Percentiles rank a stretch among this genome's conserved stretches.
Evolutionary conservation across 2,113 vertebrate genomes (phyloP).

Genomic region (Neodontobutis hainanensis): DNA sequence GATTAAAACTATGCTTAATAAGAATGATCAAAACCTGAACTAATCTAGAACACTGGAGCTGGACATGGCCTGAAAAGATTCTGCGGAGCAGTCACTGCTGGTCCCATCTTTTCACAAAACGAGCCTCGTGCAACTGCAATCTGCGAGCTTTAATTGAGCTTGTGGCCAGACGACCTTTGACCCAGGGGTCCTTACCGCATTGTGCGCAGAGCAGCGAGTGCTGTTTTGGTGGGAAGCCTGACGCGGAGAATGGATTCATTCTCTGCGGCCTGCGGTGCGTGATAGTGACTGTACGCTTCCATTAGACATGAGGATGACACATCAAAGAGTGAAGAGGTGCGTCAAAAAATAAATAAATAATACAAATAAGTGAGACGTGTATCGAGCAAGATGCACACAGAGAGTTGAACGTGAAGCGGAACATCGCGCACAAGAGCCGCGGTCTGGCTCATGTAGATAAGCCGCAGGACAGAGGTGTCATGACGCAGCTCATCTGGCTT

Average conservation of each 20-base stretch:
- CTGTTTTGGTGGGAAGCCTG: slow-evolving; percentile 56
- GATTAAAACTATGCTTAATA: no score
- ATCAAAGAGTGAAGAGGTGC: slow-evolving; percentile 23
- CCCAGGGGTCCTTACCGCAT: slow-evolving; percentile 74
- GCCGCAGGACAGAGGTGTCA: slow-evolving; percentile 31
- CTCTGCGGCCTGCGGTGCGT: slow-evolving; percentile 39
- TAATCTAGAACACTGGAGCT: not conserved
- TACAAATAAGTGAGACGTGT: slow-evolving; percentile 33
- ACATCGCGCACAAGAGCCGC: slow-evolving; percentile 37
- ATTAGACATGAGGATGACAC: not conserved
- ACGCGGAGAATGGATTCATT: slow-evolving; percentile 68
- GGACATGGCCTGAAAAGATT: slow-evolving; percentile 19
- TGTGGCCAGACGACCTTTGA: slow-evolving; percentile 78
- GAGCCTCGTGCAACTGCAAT: slow-evolving; percentile 70
- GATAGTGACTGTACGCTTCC: slow-evolving; percentile 47
- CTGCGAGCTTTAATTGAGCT: slow-evolving; percentile 73
- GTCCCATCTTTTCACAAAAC: slow-evolving; percentile 48
- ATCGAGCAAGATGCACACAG: slow-evolving; percentile 23
- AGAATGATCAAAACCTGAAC: no score
- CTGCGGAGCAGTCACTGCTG: slow-evolving; percentile 47
- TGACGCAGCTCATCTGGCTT: slow-evolving; percentile 1
- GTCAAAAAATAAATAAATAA: slow-evolving; percentile 6
- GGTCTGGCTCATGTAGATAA: slow-evolving; percentile 66
- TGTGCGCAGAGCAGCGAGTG: slow-evolving; percentile 65
- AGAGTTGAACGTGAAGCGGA: slow-evolving; percentile 54